A percentile compares a stretch with the other conserved stretches of the same genome.
phyloP scores from a whole-genome alignment of 2,797 vertebrate genomes.

The Ambastaia sidthimunki region DNA sequence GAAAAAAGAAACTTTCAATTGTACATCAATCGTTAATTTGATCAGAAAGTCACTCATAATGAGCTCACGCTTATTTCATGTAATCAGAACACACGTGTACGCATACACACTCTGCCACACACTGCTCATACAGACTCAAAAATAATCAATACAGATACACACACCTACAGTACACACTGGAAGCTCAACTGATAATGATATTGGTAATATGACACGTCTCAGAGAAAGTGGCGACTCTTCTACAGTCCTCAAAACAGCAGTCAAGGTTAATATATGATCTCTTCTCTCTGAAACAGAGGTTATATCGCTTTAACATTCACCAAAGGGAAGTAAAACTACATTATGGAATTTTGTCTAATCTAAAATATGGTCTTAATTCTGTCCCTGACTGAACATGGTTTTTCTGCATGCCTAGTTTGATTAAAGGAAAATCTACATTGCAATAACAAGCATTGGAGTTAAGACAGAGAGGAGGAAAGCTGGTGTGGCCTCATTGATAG shows the following conservation, averaged over 20 bases:
- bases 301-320: conserved; percentile 6
- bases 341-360: conserved; percentile 10
- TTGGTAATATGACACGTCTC: conserved; percentile 28
- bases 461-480: neutral
- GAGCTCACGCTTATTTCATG: neutral
- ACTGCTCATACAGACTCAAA: neutral
- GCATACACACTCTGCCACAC: neutral
- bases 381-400: conserved; percentile 2
- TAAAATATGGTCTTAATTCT: conserved; percentile 10
- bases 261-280: conserved; percentile 10
- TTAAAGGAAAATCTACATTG: conserved; percentile 31
- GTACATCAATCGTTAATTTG: neutral
- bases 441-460: neutral
- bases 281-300: conserved; percentile 12
- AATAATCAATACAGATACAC: conserved; percentile 8
- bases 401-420: conserved; percentile 19
- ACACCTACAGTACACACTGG: conserved; percentile 9
- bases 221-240: neutral
- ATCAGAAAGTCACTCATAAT: neutral
- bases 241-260: neutral
- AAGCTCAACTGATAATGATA: conserved; percentile 31
- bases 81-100: conserved; percentile 45
- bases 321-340: conserved; percentile 29
- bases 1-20: neutral
- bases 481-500: neutral